Evolutionary conservation across 2,888 invertebrate genomes (phyloP), one percentile per base, ranked within the genome.

Genomic region (Sinotaia quadrata): DNA sequence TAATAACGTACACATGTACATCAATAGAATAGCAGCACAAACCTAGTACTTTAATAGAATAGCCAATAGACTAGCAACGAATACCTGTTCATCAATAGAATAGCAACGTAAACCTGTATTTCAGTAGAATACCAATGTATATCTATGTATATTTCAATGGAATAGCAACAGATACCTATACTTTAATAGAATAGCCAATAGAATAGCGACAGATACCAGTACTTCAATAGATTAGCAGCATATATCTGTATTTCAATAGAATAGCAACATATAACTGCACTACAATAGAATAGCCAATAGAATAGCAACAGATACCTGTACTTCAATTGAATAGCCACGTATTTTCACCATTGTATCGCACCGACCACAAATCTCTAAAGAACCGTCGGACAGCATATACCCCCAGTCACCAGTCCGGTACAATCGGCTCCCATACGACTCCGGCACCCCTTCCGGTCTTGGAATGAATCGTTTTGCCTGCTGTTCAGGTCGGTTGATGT

Each of bases 261-360:
- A 47, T 4, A 12, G 4, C 47, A 47, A 4, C 18, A 5, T 12
- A 4, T 21, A 7, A 5, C 47, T 47, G 21, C 15, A 47, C 47
- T 7, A 21, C 47, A 47, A 12, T 47, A 21, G 18, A 18, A 47
- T 12, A 4, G n/a, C 47, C 47, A 47, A 4, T 41, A 4, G 8
- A 47, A 15, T 7, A n/a, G n/a, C 4, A 47, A 15, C 31, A 51
- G 59, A 47, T 70, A 86, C 87, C 84, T 87, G 87, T 65, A 86
- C 81, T 77, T 89, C 89, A 60, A 89, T 87, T 31, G 88, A 87
- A 76, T 89, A 89, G 4, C 89, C 89, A n/a, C 89, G 78, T 29
- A 89, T 84, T 75, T 89, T 88, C 47, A 89, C 88, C 87, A 89
- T 87, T 54, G 87, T 85, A 74, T 89, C 89, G 75, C 87, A 87